phyloP scores from a whole-genome alignment of 2,888 invertebrate species.

The Troides oblongomaculatus region DNA sequence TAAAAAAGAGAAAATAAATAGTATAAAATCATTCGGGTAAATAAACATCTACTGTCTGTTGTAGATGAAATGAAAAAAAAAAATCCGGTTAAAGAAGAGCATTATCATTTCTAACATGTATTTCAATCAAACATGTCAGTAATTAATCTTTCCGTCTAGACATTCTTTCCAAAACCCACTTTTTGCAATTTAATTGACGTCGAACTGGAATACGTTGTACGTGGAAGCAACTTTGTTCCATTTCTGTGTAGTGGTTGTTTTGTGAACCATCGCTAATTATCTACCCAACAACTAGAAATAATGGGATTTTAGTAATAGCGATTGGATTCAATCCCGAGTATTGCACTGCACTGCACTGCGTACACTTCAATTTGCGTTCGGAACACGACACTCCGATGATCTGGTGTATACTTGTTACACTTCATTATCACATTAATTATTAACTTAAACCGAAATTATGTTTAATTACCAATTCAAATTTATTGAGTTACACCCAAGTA shows the following conservation, averaged over 20 bases:
- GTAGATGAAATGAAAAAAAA: constrained; percentile 3
- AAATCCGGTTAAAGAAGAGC: background rate
- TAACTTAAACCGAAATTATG: background rate
- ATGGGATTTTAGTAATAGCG: constrained; percentile 22
- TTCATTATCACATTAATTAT: background rate
- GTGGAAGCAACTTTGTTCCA: constrained; percentile 15
- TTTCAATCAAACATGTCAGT: constrained; percentile 22
- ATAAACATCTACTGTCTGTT: background rate
- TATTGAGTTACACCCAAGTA: background rate
- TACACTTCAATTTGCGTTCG: constrained; percentile 11
- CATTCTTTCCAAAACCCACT: constrained; percentile 12
- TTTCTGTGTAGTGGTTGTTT: constrained; percentile 21
- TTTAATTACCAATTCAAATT: background rate
- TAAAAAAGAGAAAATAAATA: no score
- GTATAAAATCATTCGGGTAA: background rate
- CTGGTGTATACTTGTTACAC: background rate
- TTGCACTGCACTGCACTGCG: constrained; percentile 9
- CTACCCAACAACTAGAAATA: constrained; percentile 22
- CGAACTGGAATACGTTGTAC: constrained; percentile 12
- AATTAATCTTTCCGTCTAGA: constrained; percentile 20
- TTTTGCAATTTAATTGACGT: constrained; percentile 20
- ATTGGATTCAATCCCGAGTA: constrained; percentile 12
- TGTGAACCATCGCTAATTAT: constrained; percentile 25
- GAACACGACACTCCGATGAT: background rate
- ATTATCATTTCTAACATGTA: constrained; percentile 13